A percentile compares a stretch with the other conserved stretches of the same genome.
Evolutionary conservation across 2,888 invertebrate species (phyloP).

Genomic region (Rhorus exstirpatorius): DNA sequence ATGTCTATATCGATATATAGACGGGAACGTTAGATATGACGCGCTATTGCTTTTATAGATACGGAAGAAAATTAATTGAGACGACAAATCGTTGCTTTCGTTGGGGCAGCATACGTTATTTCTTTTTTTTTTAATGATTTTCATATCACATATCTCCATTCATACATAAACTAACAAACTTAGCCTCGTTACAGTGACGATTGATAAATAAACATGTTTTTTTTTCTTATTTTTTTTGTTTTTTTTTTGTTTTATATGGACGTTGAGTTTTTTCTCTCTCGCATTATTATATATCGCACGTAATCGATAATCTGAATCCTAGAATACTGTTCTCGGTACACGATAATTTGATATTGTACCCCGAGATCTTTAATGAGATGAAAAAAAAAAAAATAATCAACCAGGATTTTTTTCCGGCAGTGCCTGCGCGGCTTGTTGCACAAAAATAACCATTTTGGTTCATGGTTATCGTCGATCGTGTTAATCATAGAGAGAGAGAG

Average conservation of each 20-base stretch:
- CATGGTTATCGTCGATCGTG: not conserved
- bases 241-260: slow-evolving; percentile 21
- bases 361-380: no score
- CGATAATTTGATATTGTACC: not conserved
- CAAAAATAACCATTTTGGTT: not conserved
- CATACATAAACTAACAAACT: slow-evolving; percentile 75
- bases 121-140: slow-evolving; percentile 75
- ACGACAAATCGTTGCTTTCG: slow-evolving; percentile 5
- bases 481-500: slow-evolving; percentile 6
- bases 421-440: not conserved
- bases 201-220: slow-evolving; percentile 69
- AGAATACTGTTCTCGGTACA: not conserved
- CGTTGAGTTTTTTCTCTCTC: not conserved
- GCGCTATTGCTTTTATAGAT: no score
- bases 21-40: not conserved
- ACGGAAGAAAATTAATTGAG: slow-evolving; percentile 24
- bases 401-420: slow-evolving; percentile 15
- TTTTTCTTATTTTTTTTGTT: slow-evolving; percentile 32
- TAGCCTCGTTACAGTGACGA: slow-evolving; percentile 72
- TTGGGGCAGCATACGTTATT: slow-evolving; percentile 73
- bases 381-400: slow-evolving; percentile 11
- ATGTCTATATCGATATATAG: not conserved
- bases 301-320: not conserved
- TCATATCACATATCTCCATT: slow-evolving; percentile 74
- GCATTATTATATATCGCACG: not conserved